Conservation (phyloP, 2,113 vertebrate genomes). For the Mystacornis crossleyi region DNA sequence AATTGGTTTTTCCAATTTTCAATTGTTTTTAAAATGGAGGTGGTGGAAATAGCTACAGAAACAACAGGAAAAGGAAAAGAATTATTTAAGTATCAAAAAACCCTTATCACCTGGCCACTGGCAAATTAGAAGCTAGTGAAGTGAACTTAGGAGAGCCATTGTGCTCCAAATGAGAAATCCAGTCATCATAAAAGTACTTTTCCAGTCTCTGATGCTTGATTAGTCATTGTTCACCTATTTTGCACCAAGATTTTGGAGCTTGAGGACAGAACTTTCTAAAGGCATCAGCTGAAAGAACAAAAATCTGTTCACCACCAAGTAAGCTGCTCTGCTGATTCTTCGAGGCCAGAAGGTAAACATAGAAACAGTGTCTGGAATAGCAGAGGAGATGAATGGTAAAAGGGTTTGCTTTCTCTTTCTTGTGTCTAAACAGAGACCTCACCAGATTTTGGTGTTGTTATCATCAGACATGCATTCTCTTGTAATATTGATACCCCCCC, state of each 20-base stretch:
- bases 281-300: background rate
- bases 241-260: background rate
- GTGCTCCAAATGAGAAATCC: background rate
- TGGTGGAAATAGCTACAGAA: background rate
- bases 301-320: background rate
- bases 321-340: background rate
- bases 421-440: background rate
- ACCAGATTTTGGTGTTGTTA: background rate
- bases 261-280: background rate
- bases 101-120: background rate
- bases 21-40: background rate
- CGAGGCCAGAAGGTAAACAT: background rate
- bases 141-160: background rate
- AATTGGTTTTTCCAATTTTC: background rate
- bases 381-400: background rate
- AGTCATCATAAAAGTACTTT: background rate
- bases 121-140: background rate
- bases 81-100: background rate
- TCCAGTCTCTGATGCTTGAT: background rate
- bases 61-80: background rate
- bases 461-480: constrained; percentile 39
- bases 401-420: background rate
- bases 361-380: background rate
- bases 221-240: background rate
- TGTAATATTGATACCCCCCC: constrained; percentile 33